Evolutionary conservation across 2,888 invertebrate species (phyloP), one percentile per base, ranked within the genome.

Genomic region (Lasioglossum vierecki): DNA sequence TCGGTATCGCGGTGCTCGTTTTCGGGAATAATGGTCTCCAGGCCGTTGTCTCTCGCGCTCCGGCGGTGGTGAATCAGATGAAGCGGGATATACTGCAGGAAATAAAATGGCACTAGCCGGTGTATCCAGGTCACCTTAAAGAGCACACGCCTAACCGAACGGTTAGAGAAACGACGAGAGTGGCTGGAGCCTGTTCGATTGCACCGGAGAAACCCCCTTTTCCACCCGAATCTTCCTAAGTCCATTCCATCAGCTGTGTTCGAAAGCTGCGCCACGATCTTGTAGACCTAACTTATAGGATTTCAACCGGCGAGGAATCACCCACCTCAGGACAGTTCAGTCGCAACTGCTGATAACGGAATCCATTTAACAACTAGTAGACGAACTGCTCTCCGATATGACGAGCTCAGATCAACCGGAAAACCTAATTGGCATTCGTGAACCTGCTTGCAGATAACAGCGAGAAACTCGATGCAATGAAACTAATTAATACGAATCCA

Each of bases 111-210:
- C 76, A 79, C 72, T 80, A 90, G 79, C 78, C 79, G 60, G 74
- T 18, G 66, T 85, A 90, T 90, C 85, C 89, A 74, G 90, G 91
- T 91, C 89, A 80, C 66, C 71, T 79, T 85, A 84, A 84, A 86
- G 88, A 83, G 89, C 86, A 83, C 79, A 68, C 80, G 79, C 82
- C 76, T 84, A 78, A 75, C 41, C 39, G 80, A 79, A 88, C 76
- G 73, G 49, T 46, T 53, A 30, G 66, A 39, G 70, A 73, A 79
- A 79, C n/a, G 49, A 44, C 46, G 60, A n/a, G 70, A 73, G 71
- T 71, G 76, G 77, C 46, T 49, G 39, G 30, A 74, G 80, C 76
- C 39, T 79, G 72, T 85, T 87, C 82, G 73, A 89, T 80, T 83
- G 44, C 70, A 77, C 82, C 79, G 26, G 22, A 9, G 53, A 76